These are phyloP conservation scores for Aricia agestis DNA, from an alignment of 1,140 invertebrate species.

Conservation along the genomic window DNA sequence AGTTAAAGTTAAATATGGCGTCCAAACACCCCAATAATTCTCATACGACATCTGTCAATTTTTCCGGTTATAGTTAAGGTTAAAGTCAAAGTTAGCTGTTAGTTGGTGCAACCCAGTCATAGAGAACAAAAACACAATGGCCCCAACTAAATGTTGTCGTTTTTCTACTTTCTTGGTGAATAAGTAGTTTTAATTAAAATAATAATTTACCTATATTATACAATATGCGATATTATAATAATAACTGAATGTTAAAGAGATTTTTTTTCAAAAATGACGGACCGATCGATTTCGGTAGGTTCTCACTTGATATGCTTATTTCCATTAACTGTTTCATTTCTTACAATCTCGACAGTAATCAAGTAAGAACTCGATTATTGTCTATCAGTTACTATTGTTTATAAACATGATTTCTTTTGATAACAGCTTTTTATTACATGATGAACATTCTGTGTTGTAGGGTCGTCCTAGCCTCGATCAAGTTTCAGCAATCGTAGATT, in stretches of 20 bases:
- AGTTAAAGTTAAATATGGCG: no score
- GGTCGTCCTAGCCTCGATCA: constrained; percentile 62
- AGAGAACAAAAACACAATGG: neutral
- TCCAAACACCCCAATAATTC: no score
- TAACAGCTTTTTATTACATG: neutral
- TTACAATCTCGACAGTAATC: constrained; percentile 31
- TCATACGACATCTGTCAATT: no score
- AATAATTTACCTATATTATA: neutral
- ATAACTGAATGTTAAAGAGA: neutral
- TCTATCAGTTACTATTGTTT: neutral
- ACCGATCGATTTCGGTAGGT: constrained; percentile 59
- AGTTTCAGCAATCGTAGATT: constrained; percentile 60
- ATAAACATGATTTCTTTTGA: neutral
- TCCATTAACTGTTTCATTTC: constrained; percentile 17
- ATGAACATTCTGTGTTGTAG: constrained; percentile 33
- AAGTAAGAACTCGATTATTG: constrained; percentile 32
- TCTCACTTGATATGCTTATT: neutral
- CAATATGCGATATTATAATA: no score
- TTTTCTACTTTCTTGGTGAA: neutral
- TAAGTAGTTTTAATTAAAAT: neutral
- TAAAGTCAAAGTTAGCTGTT: no score
- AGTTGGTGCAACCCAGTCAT: no score
- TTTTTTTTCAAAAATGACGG: constrained; percentile 40
- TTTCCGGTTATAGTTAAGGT: no score
- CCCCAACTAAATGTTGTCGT: constrained; percentile 18